Evolutionary conservation across 2,797 vertebrate genomes (phyloP), one percentile per base, ranked within the genome.

Genomic region (Periophthalmus magnuspinnatus): DNA sequence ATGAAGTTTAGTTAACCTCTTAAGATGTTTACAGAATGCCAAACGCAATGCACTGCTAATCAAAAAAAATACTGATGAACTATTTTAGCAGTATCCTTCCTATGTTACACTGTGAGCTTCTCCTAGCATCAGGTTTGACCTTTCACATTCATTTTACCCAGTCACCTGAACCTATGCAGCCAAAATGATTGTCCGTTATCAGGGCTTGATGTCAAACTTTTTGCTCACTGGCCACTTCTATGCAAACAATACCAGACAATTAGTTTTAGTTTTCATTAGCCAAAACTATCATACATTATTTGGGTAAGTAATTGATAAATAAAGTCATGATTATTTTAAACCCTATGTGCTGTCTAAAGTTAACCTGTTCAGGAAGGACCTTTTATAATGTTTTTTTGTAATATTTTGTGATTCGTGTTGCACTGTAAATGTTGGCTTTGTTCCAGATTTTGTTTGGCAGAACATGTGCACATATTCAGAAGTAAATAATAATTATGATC

Each of bases 11-110:
- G 55, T 32, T 85, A 88, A 86, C 74, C 32, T 79, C 78, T 22
- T 81, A 76, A 84, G 81, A 93, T 92, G 94, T 94, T 94, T 94
- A 94, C 94, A 93, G 87, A 69, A 88, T 88, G 89, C 90, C 90
- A 90, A 89, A 89, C 90, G 84, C 84, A 87, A 90, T 90, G 91
- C 89, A 91, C 91, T 90, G 89, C 88, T 91, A 82, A 89, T 79
- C 77, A 86, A 70, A 78, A 70, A 78, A 73, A 38, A 32, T 74
- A 79, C 68, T 76, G 65, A 84, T 80, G 68, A 62, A 85, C 76
- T 45, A 45, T 45, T 45, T 71, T 74, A 77, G 81, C 86, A 89
- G 88, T 88, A 83, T 82, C 67, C 85, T 74, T 55, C 45, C 38
- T 67, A 68, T 81, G 80, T 90, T 87, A 88, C 74, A 81, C 77